phyloP scores from a whole-genome alignment of 1,140 invertebrate species.

The Stegodyphus dumicola region DNA sequence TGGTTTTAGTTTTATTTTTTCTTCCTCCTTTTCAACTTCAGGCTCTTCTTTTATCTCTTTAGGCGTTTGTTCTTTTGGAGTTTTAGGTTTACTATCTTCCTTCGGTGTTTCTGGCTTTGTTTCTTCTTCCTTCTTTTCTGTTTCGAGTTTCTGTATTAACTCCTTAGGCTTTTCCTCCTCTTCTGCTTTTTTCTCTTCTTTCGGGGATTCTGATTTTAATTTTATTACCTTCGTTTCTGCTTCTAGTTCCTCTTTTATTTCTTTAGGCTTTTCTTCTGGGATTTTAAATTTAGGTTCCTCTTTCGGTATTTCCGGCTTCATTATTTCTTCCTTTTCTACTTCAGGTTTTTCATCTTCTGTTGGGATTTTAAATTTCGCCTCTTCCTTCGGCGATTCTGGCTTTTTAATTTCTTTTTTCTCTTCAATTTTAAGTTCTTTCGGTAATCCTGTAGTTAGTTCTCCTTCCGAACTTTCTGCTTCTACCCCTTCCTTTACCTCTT shows the following conservation, averaged over 20 bases:
- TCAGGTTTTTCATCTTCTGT: conserved; percentile 17
- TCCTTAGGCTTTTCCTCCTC: conserved; percentile 1
- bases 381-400: background rate
- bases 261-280: no score
- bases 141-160: conserved; percentile 7
- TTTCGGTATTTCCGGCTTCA: no score
- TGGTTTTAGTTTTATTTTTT: conserved; percentile 59
- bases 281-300: conserved; percentile 63
- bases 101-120: conserved; percentile 27
- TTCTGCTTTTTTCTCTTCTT: conserved; percentile 43
- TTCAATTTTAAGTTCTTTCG: background rate
- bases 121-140: conserved; percentile 25
- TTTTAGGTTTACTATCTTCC: background rate
- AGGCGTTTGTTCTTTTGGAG: background rate
- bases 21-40: conserved; percentile 32
- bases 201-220: background rate
- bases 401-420: conserved; percentile 68
- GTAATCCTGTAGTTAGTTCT: background rate
- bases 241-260: no score
- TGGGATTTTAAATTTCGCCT: conserved; percentile 48
- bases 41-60: background rate
- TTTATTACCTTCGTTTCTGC: no score
- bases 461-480: background rate
- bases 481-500: background rate
- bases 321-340: no score